phyloP scores from a whole-genome alignment of 30 jellyfish, hydroid and myxozoan genomes.

The Haliclystus octoradiatus region DNA sequence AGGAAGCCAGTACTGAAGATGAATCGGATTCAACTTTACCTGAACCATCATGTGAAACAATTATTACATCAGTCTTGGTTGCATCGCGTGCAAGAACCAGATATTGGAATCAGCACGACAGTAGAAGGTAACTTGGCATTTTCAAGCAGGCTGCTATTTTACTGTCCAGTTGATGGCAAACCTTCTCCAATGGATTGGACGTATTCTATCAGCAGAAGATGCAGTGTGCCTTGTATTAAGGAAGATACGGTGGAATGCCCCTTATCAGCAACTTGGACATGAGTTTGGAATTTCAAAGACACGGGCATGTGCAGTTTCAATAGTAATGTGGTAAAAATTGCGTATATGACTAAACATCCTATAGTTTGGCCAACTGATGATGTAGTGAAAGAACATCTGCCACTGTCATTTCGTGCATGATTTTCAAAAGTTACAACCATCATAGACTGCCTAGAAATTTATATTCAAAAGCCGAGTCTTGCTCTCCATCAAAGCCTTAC shows the following conservation, averaged over 20 bases:
- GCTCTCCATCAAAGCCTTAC: not conserved
- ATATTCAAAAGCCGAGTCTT: not conserved
- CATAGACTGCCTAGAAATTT: not conserved
- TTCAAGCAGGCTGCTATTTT: not conserved
- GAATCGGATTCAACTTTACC: not conserved
- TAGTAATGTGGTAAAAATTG: not conserved
- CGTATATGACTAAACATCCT: not conserved
- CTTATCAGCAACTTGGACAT: not conserved
- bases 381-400: not conserved
- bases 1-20: not conserved
- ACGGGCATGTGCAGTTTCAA: not conserved
- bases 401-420: not conserved
- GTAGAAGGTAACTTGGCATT: not conserved
- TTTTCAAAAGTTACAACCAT: not conserved
- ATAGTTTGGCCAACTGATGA: not conserved
- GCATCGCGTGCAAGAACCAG: not conserved
- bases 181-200: not conserved
- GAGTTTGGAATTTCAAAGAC: not conserved
- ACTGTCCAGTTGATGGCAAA: not conserved
- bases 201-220: not conserved
- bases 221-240: not conserved
- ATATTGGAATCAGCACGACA: not conserved
- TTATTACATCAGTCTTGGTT: not conserved
- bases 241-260: not conserved
- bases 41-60: not conserved